A percentile compares a stretch with the other conserved stretches of the same genome.
phyloP scores from a whole-genome alignment of 2,113 vertebrate genomes.

The Epinephelus lanceolatus region DNA sequence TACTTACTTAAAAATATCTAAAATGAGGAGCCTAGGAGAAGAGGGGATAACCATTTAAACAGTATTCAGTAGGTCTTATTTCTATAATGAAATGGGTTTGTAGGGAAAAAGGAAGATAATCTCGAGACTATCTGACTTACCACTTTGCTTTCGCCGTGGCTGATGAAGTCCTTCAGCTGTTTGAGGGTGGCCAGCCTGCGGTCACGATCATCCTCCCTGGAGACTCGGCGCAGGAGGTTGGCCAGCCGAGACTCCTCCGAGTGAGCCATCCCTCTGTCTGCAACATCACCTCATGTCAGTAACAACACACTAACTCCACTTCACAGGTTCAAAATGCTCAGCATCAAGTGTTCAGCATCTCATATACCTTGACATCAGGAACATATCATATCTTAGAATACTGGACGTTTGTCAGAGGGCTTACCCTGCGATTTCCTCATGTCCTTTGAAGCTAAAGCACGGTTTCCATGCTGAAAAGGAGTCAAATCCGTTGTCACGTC shows the following conservation, averaged over 20 bases:
- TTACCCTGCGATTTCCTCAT: constrained; percentile 99
- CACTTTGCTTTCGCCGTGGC: constrained; percentile 98
- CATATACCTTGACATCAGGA: too few species aligned
- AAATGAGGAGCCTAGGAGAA: not conserved
- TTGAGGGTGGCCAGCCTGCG: constrained; percentile 97
- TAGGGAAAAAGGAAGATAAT: not conserved
- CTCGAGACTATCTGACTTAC: constrained; percentile 77
- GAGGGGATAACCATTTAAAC: not conserved
- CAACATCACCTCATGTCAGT: not conserved
- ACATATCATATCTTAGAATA: not conserved
- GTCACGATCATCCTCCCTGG: constrained; percentile 99
- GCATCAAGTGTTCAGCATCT: not conserved
- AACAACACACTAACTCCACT: not conserved
- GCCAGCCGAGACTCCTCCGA: constrained; percentile 99
- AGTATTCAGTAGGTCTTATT: not conserved
- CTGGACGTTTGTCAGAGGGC: not conserved
- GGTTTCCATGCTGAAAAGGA: constrained; percentile 98
- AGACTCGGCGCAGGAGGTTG: constrained; percentile 99
- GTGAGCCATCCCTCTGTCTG: constrained; percentile 98
- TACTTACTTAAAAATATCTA: not conserved
- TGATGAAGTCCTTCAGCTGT: constrained; percentile 98
- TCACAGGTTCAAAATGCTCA: too few species aligned
- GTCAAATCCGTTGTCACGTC: constrained; percentile 97
- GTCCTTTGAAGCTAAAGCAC: constrained; percentile 99
- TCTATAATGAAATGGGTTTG: not conserved